phyloP scores from a whole-genome alignment of 1,140 invertebrate species.

The Brachionus rubens region DNA sequence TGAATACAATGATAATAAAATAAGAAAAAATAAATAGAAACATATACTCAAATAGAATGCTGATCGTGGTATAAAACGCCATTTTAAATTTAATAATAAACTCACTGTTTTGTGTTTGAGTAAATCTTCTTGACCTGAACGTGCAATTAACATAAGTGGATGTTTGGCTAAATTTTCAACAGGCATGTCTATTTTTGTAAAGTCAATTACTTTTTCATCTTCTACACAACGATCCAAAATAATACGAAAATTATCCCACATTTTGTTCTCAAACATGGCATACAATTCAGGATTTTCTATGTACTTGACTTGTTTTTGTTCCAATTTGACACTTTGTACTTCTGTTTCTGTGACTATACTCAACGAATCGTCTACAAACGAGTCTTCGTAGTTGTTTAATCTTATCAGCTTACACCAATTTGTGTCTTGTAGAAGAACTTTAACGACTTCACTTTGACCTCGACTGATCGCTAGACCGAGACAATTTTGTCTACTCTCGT shows the following conservation, averaged over 20 bases:
- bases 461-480: slow-evolving; percentile 25
- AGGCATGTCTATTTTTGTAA: slow-evolving; percentile 43
- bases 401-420: slow-evolving; percentile 40
- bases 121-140: slow-evolving; percentile 35
- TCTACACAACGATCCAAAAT: slow-evolving; percentile 26
- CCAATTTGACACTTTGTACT: neutral
- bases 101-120: slow-evolving; percentile 23
- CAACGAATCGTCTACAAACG: neutral
- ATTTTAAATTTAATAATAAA: slow-evolving; percentile 14
- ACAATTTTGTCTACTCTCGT: slow-evolving; percentile 38
- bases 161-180: slow-evolving; percentile 14
- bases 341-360: slow-evolving; percentile 18
- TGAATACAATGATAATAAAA: slow-evolving; percentile 2
- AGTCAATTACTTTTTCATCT: slow-evolving; percentile 42
- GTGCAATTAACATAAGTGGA: slow-evolving; percentile 22
- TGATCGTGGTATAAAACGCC: slow-evolving; percentile 31
- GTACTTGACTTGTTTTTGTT: neutral
- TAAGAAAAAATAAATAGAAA: slow-evolving; percentile 29
- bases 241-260: slow-evolving; percentile 42
- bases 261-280: slow-evolving; percentile 38
- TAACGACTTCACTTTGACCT: slow-evolving; percentile 39
- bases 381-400: slow-evolving; percentile 31
- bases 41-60: slow-evolving; percentile 25
- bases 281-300: slow-evolving; percentile 34
- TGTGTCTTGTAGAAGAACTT: slow-evolving; percentile 3